Evolutionary conservation across 2,113 vertebrate species (phyloP).

Genomic region (Catharus bicknelli): DNA sequence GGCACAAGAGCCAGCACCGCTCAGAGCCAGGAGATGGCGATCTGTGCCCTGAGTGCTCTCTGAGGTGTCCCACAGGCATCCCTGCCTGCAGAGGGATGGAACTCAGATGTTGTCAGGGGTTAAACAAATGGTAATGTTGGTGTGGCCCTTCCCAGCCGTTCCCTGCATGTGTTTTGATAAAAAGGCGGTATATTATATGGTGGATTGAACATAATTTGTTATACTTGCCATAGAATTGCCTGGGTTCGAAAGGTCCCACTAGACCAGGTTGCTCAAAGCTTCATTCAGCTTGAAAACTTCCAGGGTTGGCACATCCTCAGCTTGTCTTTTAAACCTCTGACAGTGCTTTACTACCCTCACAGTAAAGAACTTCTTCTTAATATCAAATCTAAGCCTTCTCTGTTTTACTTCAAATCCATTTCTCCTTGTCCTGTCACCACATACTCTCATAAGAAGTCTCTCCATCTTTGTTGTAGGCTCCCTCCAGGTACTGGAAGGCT

Average conservation of each 20-base stretch:
- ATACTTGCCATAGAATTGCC: background rate
- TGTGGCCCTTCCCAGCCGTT: background rate
- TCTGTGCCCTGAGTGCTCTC: background rate
- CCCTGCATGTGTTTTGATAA: background rate
- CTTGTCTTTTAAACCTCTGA: background rate
- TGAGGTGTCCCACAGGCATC: too few species aligned
- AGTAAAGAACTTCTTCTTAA: background rate
- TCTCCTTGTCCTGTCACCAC: background rate
- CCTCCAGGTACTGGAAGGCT: background rate
- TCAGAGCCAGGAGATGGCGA: background rate
- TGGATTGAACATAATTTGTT: background rate
- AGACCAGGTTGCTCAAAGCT: background rate
- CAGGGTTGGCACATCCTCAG: background rate
- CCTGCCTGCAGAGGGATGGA: too few species aligned
- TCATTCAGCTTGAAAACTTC: background rate
- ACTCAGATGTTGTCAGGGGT: background rate
- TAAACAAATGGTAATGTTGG: background rate
- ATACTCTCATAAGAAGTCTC: background rate
- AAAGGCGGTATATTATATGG: accelerated
- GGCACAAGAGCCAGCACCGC: accelerated
- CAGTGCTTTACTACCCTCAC: background rate
- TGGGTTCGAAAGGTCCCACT: background rate
- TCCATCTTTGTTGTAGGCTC: background rate
- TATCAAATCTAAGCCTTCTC: background rate
- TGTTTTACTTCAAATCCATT: background rate